Base-by-base conservation (phyloP, 1,140 invertebrate genomes). In the Papilio xuthus region DNA sequence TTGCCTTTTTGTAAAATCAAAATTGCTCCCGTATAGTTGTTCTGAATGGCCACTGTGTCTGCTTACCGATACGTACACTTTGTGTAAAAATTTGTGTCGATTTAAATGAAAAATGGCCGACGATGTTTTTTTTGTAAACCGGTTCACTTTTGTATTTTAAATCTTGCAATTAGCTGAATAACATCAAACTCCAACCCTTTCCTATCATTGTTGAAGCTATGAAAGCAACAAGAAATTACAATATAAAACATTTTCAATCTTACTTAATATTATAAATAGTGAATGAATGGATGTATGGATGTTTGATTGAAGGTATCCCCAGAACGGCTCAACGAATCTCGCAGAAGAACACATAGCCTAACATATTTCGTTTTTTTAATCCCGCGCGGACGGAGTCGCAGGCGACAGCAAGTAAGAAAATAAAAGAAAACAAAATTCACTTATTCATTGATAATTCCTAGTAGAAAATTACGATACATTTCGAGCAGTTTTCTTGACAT, bases 1-100 rank as follows among this genome's bases (percentile, higher is more conserved):
- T 90, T 88, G 82, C 87, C 91, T 93, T 91, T 93, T 94, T 93
- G 86, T 85, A 78, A 89, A 89, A 92, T 93, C 90, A 83, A 80
- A 81, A 78, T 81, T 73, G 75, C 80, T 75, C 74, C 53, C 50
- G 53, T 60, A 56, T 60, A 76, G 74, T 76, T 76, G 73, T 76
- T 74, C 67, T 76, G 74, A 60, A 76, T 63, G 74, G 53, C 74
- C 74, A 60, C 53, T 76, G 74, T 76, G 74, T 76, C 53, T 63
- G 74, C 53, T 60, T 41, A 63, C 53, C 74, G 74, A 76, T 76
- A 63, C 53, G 74, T 76, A n/a, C 41, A 10, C 53, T 60, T 60
- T 60, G 50, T 76, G 56, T 20, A 76, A 76, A 63, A 67, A 63
- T 60, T 73, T 73, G 37, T 73, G 71, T 47, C 71, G 42, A 73